Base-by-base conservation (phyloP, 1,140 invertebrate species). In the Apis cerana region DNA sequence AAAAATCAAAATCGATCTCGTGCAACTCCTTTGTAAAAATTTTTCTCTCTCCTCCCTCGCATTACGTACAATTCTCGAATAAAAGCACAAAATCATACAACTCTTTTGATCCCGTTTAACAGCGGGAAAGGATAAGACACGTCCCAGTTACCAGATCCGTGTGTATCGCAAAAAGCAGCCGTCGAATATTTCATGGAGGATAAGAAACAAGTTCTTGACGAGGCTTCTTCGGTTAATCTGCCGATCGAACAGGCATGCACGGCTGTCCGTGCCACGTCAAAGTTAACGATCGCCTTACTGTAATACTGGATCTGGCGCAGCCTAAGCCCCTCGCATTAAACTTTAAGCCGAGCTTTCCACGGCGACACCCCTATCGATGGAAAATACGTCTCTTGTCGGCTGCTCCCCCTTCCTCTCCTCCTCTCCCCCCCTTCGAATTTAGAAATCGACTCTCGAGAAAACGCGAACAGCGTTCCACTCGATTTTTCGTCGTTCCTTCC, bases 201-300 rank as follows among this genome's bases (percentile, higher is more conserved):
- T 43, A 43, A 43, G 33, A 43, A 43, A 43, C n/a, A 8, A 48
- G 59, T 74, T 72, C 59, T 54, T 48, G 27, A 10, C 19, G 58
- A n/a, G 58, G 33, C 33, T 43, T 43, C 33, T 43, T 48, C 59
- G 33, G 70, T 79, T 87, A 87, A 87, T 87, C 70, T 64, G 43
- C 61, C 67, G 80, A 78, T 87, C 65, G 82, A 62, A 21, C 13
- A 17, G 43, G 10, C 84, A 67, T 62, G 75, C 70, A 62, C 84
- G 21, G 59, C 65, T 86, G 67, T 75, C 71, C 9, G 11, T 64
- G 61, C 65, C 68, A 64, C 62, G 67, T 78, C 80, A 82, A 87
- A 86, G 85, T 87, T 86, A 87, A 86, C 77, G 85, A 87, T 87
- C 85, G 85, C 64, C 82, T 87, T 76, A 83, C 82, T 83, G 85